Evolutionary conservation across 2,888 invertebrate genomes (phyloP).

Genomic region (Tetranychus piercei): DNA sequence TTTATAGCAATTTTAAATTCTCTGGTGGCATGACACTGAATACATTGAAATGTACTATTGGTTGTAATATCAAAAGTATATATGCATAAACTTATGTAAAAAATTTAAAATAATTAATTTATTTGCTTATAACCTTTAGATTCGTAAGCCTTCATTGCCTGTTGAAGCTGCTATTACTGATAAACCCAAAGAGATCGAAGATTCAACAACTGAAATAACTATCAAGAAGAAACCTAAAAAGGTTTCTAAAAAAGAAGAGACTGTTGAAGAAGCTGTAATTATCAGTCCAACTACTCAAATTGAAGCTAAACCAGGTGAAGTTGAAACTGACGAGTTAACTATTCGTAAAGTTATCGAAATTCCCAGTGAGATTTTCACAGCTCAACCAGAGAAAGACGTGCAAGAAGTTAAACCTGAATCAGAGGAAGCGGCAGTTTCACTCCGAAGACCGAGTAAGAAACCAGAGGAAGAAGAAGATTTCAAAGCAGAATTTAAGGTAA

Average conservation of each 20-base stretch:
- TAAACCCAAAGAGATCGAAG: slow-evolving; percentile 18
- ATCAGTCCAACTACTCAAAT: background rate
- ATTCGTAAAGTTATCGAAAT: background rate
- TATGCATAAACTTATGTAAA: too few species aligned
- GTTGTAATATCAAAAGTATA: background rate
- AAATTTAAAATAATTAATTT: background rate
- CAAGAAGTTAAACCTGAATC: background rate
- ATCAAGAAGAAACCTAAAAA: slow-evolving; percentile 12
- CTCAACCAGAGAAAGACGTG: slow-evolving; percentile 17
- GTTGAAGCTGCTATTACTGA: slow-evolving; percentile 20
- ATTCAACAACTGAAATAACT: slow-evolving; percentile 21
- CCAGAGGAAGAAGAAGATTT: slow-evolving; percentile 21
- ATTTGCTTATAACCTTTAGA: background rate
- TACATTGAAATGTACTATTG: background rate
- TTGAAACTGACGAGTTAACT: background rate
- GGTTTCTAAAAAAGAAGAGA: background rate
- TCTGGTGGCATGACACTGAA: background rate
- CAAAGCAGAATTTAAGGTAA: slow-evolving; percentile 18
- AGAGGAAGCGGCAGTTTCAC: slow-evolving; percentile 13
- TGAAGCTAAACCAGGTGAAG: slow-evolving; percentile 4
- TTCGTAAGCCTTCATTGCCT: slow-evolving; percentile 17
- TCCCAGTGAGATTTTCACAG: slow-evolving; percentile 10
- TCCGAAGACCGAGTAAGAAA: slow-evolving; percentile 18
- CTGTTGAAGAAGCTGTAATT: slow-evolving; percentile 11
- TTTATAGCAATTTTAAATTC: background rate